Evolutionary conservation across 2,113 vertebrate genomes (phyloP), one percentile per base, ranked within the genome.

Genomic region (Myiozetetes cayanensis): DNA sequence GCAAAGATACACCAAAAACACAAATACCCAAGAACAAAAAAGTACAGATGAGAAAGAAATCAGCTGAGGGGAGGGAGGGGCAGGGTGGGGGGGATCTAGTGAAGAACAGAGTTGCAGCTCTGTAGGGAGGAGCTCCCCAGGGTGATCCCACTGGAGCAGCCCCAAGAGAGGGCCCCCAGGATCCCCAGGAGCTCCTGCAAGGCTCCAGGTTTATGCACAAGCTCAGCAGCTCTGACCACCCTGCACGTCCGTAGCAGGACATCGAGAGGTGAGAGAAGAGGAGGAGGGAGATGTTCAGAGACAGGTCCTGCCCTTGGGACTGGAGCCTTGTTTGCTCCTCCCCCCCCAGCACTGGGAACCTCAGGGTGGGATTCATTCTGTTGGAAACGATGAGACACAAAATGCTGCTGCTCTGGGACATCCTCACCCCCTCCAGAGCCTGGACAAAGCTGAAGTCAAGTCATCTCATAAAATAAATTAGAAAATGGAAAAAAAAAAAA

Each of bases 1-100:
- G 94, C 94, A 94, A 93, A 96, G 93, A 94, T 95, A 96, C 96
- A 97, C 92, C 96, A 90, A 96, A 86, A 70, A 0, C 88, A 96
- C 94, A 92, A 95, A 80, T 93, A 95, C 68, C 83, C 88, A 88
- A 84, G 85, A 96, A 89, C 73, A 85, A 83, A 93, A 86, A 80
- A 71, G 63, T 77, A 94, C 90, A 91, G 87, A 72, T 85, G 94
- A 65, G 76, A 95, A 92, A 79, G 86, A 92, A 94, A 91, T 58
- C 12, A 74, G 78, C 56, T 37, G 21, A 56, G 52, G 37, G 56
- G 28, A 53, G 14, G 52, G 30, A 23, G 7, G 49, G 20, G 73
- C 14, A 20, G 35, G 66, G 22, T 39, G 4, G 27, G 58, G n/a
- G 61, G 8, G 43, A 85, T 16, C 58, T 66, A 70, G 59, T 37